These are phyloP conservation scores for Littorina saxatilis DNA, from an alignment of 1,140 invertebrate genomes.

Conservation along the genomic window DNA sequence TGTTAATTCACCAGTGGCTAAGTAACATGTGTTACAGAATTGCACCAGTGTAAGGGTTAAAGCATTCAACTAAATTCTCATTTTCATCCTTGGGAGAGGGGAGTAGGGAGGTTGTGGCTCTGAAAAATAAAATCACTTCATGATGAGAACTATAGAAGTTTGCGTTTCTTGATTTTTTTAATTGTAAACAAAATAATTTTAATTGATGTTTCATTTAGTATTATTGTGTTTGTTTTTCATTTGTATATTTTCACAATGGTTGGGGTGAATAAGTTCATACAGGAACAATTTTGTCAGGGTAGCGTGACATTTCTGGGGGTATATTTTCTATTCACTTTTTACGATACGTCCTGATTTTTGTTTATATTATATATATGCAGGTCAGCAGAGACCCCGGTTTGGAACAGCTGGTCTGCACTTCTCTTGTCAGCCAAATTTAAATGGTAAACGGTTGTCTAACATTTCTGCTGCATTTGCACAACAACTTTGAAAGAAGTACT, in stretches of 20 bases:
- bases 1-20: too few relatives aligned
- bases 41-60: too few relatives aligned
- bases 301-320: too few relatives aligned
- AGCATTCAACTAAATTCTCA: too few relatives aligned
- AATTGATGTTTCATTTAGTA: not conserved
- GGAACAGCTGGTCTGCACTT: slow-evolving; percentile 6
- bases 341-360: not conserved
- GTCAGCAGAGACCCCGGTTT: not conserved
- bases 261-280: not conserved
- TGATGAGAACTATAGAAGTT: too few relatives aligned
- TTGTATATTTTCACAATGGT: not conserved
- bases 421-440: not conserved
- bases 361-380: not conserved
- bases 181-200: not conserved
- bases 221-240: not conserved
- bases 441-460: not conserved
- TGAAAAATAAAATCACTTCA: too few relatives aligned
- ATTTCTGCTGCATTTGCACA: not conserved
- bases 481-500: not conserved
- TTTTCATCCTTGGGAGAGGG: too few relatives aligned
- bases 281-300: not conserved
- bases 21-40: too few relatives aligned
- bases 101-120: too few relatives aligned
- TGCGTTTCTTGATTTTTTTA: too few relatives aligned
- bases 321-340: not conserved